Base-by-base conservation (phyloP, 2,888 invertebrate species). In the Suillia variegata region DNA sequence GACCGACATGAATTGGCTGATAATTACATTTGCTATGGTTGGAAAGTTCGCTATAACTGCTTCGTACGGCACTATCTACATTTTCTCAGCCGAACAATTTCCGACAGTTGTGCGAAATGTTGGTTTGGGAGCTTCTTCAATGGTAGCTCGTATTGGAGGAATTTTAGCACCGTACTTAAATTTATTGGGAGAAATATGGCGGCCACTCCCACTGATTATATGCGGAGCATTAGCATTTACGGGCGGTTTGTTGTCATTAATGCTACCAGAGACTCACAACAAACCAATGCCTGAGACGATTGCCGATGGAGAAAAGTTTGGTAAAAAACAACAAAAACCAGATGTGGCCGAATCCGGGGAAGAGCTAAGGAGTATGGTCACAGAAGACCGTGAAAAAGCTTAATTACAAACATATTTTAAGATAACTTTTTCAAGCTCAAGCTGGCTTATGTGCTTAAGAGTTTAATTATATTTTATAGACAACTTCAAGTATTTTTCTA, bases 51-150 rank as follows among this genome's bases (percentile, higher is more conserved):
- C 89, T 31, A 90, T 91, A 53, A 90, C 90, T 1, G 85, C 89
- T 1, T 89, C 89, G 10, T 91, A 90, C 68, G 90, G 89, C 21
- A 88, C 89, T 0, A 85, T 90, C 33, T 90, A 90, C 70, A 86
- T 90, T 53, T 89, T 89, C 71, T 87, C 90, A 0, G 88, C 89
- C 1, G 90, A 91, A 78, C 89, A 89, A 74, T 90, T 89, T 71
- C 90, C 90, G 12, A 90, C 90, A 1, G 89, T 89, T 12, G 87
- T 91, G 31, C 85, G 96, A 49, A 96, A 95, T 79, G 89, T 93
- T 34, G 95, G 93, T 0, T 88, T 96, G 56, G 96, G 96, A 1
- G 85, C 92, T 8, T 88, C 93, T 15, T 95, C 94, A 1, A 93
- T 94, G 85, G 88, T 90, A 59, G 95, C 95, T 0, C 86, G 96